phyloP scores from a whole-genome alignment of 2,797 vertebrate genomes.

The Pempheris klunzingeri region DNA sequence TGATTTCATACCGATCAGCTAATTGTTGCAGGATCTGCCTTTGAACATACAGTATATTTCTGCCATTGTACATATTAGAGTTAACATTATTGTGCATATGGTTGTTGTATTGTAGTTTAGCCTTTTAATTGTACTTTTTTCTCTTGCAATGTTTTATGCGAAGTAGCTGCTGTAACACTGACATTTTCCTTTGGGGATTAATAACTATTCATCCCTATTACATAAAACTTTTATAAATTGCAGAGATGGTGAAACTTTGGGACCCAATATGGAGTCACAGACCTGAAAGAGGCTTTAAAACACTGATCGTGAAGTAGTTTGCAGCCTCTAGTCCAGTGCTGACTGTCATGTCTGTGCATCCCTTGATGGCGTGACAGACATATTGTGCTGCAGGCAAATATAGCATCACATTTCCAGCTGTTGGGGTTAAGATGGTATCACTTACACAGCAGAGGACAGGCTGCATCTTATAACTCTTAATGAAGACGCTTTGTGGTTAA shows the following conservation, averaged over 20 bases:
- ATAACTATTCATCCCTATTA: not conserved
- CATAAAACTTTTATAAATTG: not conserved
- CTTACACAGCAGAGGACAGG: conserved; percentile 1
- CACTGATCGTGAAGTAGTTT: not conserved
- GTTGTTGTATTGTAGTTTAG: too few species aligned
- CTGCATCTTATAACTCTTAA: not conserved
- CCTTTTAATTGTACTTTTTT: too few species aligned
- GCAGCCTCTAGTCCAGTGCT: not conserved
- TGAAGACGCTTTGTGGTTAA: not conserved
- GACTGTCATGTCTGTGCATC: not conserved
- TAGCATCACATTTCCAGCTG: not conserved
- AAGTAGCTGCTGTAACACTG: too few species aligned
- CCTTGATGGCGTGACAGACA: not conserved
- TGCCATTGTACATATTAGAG: too few species aligned
- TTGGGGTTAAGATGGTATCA: not conserved
- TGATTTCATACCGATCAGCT: too few species aligned
- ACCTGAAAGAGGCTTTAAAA: not conserved
- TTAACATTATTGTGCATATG: too few species aligned
- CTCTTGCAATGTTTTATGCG: too few species aligned
- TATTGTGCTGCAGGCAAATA: not conserved
- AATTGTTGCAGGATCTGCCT: not conserved
- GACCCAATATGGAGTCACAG: not conserved
- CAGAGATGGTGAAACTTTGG: not conserved
- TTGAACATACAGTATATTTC: too few species aligned
- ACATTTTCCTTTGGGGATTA: too few species aligned